A percentile compares a stretch with the other conserved stretches of the same genome.
phyloP scores from a whole-genome alignment of 2,113 vertebrate genomes.

The Urocolius indicus region DNA sequence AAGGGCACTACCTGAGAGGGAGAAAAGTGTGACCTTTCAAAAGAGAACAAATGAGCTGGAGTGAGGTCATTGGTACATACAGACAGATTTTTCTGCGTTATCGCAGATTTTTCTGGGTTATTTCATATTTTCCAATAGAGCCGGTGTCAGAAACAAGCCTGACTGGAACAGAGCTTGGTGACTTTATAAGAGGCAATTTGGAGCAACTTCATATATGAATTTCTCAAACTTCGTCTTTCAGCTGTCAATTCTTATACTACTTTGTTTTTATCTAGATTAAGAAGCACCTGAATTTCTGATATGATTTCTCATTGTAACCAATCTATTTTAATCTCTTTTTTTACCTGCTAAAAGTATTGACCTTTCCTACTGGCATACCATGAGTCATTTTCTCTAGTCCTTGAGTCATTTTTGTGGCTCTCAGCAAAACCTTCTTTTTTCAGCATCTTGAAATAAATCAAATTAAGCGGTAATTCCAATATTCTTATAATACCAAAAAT shows the following conservation, averaged over 20 bases:
- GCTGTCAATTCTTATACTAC: not conserved
- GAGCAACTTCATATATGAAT: not conserved
- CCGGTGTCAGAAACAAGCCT: not conserved
- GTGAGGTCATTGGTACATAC: not conserved
- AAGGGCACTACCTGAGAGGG: too few relatives aligned
- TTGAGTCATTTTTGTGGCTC: not conserved
- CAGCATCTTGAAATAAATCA: not conserved
- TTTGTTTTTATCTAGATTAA: not conserved
- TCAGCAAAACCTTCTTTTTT: not conserved
- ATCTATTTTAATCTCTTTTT: not conserved
- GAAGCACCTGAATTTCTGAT: not conserved
- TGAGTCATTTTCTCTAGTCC: not conserved
- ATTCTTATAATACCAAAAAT: not conserved
- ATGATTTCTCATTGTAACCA: not conserved
- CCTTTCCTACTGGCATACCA: not conserved
- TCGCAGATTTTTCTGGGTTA: not conserved
- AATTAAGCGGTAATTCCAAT: not conserved
- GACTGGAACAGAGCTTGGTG: not conserved
- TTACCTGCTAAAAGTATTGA: not conserved
- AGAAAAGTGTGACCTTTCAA: not conserved
- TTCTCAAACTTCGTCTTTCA: not conserved
- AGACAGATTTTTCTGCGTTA: not conserved
- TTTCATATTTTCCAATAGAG: not conserved
- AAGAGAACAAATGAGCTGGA: not conserved
- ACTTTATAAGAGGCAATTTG: not conserved